Percentiles rank a stretch among this genome's conserved stretches.
These are phyloP conservation scores for Falcaria lacertinaria DNA, from an alignment of 2,888 invertebrate species.

Conservation along the genomic window DNA sequence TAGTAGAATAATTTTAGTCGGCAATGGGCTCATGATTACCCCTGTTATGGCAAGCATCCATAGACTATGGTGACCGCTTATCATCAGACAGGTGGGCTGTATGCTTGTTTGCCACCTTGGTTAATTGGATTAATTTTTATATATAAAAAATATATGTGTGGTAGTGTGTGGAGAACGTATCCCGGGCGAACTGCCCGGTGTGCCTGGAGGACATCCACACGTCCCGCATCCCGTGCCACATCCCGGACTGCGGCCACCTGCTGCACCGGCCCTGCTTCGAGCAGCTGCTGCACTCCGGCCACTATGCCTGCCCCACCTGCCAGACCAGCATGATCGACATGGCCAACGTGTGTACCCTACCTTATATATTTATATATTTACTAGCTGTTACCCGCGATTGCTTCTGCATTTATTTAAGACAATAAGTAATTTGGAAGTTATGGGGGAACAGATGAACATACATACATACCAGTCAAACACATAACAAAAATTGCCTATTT, in stretches of 20 bases:
- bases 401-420: too few species aligned
- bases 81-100: too few species aligned
- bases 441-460: too few species aligned
- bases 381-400: too few species aligned
- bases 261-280: constrained; percentile 92
- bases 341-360: constrained; percentile 75
- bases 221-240: constrained; percentile 92
- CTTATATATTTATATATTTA: not conserved
- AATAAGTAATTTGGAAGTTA: too few species aligned
- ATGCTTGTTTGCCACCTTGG: too few species aligned
- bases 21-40: too few species aligned
- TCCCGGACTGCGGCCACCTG: constrained; percentile 93
- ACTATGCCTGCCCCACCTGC: constrained; percentile 94
- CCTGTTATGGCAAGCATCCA: too few species aligned
- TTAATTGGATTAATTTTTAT: not conserved
- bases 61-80: too few species aligned
- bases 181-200: constrained; percentile 92
- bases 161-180: constrained; percentile 94
- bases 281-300: constrained; percentile 86
- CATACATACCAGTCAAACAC: too few species aligned
- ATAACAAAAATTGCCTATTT: too few species aligned
- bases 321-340: constrained; percentile 93
- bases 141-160: not conserved
- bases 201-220: constrained; percentile 95
- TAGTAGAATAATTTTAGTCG: too few species aligned